Percentiles rank a stretch among this genome's conserved stretches.
phyloP scores from a whole-genome alignment of 2,113 vertebrate species.

The Petaurus breviceps region DNA sequence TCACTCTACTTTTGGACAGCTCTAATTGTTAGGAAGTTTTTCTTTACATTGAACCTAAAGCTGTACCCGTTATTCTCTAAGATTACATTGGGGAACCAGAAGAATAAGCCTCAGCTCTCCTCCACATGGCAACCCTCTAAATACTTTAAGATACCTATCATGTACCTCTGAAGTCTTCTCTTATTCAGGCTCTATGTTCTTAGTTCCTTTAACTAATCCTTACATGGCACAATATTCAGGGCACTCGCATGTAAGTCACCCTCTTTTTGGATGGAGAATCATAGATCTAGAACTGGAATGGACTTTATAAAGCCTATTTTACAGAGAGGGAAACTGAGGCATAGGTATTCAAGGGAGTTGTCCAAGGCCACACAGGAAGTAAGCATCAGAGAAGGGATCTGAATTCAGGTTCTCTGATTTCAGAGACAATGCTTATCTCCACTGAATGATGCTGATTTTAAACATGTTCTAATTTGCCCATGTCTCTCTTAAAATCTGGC shows the following conservation, averaged over 20 bases:
- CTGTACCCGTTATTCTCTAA: not conserved
- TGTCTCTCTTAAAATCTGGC: not conserved
- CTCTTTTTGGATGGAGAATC: not conserved
- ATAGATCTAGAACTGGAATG: not conserved
- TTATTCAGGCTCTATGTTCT: not conserved
- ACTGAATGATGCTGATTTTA: not conserved
- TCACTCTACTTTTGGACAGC: not conserved
- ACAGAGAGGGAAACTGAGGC: not conserved
- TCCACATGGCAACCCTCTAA: not conserved
- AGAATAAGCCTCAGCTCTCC: not conserved
- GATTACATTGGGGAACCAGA: not conserved
- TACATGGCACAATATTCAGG: not conserved
- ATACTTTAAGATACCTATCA: not conserved
- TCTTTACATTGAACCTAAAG: not conserved
- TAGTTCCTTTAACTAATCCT: not conserved
- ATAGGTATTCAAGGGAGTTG: not conserved
- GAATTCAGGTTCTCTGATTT: not conserved
- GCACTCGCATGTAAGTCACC: not conserved
- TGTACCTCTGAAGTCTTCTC: not conserved
- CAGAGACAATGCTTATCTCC: not conserved
- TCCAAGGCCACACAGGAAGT: not conserved
- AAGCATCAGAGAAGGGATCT: not conserved
- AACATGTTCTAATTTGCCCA: not conserved
- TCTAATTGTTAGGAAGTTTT: not conserved
- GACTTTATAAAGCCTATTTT: not conserved